Evolutionary conservation across 1,140 invertebrate genomes (phyloP), one percentile per base, ranked within the genome.

Genomic region (Trachymyrmex cornetzi): DNA sequence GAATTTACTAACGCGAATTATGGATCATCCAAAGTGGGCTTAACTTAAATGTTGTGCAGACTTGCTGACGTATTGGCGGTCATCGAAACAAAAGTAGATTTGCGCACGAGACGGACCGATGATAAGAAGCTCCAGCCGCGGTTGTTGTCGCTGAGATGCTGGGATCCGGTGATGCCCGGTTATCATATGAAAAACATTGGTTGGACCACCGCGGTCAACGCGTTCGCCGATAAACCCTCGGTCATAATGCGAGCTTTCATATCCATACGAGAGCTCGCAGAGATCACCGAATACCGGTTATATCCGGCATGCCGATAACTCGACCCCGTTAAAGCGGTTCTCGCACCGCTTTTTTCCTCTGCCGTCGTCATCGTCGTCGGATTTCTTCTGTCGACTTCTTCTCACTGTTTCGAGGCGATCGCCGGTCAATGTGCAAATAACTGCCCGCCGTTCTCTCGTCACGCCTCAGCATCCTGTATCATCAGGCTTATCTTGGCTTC

Each of bases 111-210:
- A 12, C 53, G 2, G 27, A 38, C 7, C 19, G 30, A 24, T n/a
- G 30, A 84, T 84, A 84, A 24, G 38, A 59, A 12, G 34, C 55
- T 66, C 44, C 57, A 19, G 34, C 22, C 50, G 53, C 53, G 34
- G 72, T 84, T 64, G 66, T 86, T 82, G 48, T 72, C 53, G 57
- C 12, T 48, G 55, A 85, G 86, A 71, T 77, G 77, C 30, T 55
- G 53, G 59, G 81, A 94, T 93, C 94, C 94, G 86, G 94, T 94
- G 89, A 92, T 90, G 84, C 91, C 93, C 91, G 86, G 93, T 94
- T 95, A 93, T 93, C 91, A 72, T 86, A 64, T 92, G 92, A 93
- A 95, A 94, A 94, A 94, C 89, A 93, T 74, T 66, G 80, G 24
- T 59, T 34, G 88, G 89, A 91, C 90, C 91, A 91, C 87, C 72